A percentile compares a stretch with the other conserved stretches of the same genome.
Conservation (phyloP, 2,113 vertebrate genomes). For the Nothobranchius furzeri region DNA sequence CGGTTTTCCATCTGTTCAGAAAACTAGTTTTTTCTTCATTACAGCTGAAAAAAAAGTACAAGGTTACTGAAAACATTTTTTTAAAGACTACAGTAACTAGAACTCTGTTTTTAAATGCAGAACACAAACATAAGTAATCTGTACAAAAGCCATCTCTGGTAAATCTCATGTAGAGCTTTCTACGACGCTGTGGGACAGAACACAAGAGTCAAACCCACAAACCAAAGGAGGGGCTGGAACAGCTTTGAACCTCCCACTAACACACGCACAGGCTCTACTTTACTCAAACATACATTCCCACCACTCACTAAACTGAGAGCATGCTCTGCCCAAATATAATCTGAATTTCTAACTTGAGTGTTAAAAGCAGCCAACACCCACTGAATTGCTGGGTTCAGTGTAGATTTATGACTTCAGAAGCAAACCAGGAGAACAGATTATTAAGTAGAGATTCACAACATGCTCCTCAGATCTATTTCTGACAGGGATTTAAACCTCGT, state of each 20-base stretch:
- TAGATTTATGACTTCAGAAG: slow-evolving; percentile 24
- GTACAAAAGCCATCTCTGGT: neutral
- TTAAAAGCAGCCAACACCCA: slow-evolving; percentile 64
- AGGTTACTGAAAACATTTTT: too few species aligned
- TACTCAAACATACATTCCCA: slow-evolving; percentile 45
- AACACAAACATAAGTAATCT: too few species aligned
- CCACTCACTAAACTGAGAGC: slow-evolving; percentile 12
- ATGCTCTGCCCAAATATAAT: slow-evolving; percentile 22
- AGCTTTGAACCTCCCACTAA: slow-evolving; percentile 68
- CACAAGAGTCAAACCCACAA: slow-evolving; percentile 41
- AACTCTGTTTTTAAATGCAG: neutral
- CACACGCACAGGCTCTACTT: slow-evolving; percentile 30
- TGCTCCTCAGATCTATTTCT: slow-evolving; percentile 10
- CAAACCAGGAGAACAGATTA: slow-evolving; percentile 9
- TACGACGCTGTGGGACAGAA: slow-evolving; percentile 23
- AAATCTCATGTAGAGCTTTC: slow-evolving; percentile 25
- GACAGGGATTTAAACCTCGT: neutral
- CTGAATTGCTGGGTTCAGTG: slow-evolving; percentile 59
- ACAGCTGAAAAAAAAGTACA: slow-evolving; percentile 62
- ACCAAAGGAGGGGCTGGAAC: slow-evolving; percentile 56
- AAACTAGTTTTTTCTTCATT: slow-evolving; percentile 82
- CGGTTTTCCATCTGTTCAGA: slow-evolving; percentile 62
- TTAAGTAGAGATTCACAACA: slow-evolving; percentile 11
- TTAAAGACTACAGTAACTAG: neutral
- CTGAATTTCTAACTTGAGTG: slow-evolving; percentile 38